Conservation (phyloP, 2,888 invertebrate species). For the Pammene aurita region DNA sequence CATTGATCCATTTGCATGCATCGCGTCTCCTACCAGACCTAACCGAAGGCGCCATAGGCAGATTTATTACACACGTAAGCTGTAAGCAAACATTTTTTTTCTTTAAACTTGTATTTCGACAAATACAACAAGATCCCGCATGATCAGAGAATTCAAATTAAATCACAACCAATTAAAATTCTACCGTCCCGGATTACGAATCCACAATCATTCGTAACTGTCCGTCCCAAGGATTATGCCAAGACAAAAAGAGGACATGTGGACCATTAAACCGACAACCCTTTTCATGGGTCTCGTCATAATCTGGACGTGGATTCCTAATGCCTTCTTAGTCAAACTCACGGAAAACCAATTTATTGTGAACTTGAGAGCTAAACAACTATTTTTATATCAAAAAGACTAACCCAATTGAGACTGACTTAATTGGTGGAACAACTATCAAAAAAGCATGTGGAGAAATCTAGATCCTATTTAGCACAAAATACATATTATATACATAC, state of each 20-base stretch:
- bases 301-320: slow-evolving; percentile 39
- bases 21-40: too few relatives aligned
- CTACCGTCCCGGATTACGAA: slow-evolving; percentile 30
- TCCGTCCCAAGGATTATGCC: slow-evolving; percentile 36
- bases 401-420: too few relatives aligned
- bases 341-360: not conserved
- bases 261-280: slow-evolving; percentile 58
- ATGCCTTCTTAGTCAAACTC: not conserved
- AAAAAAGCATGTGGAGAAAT: too few relatives aligned
- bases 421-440: too few relatives aligned
- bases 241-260: slow-evolving; percentile 52
- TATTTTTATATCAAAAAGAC: too few relatives aligned
- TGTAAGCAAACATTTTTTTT: not conserved
- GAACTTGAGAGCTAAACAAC: too few relatives aligned
- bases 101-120: not conserved
- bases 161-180: slow-evolving; percentile 35
- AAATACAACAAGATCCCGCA: slow-evolving; percentile 4
- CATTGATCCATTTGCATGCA: too few relatives aligned
- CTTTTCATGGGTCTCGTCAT: slow-evolving; percentile 59
- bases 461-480: too few relatives aligned
- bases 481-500: too few relatives aligned
- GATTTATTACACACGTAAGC: too few relatives aligned
- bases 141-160: slow-evolving; percentile 18
- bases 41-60: too few relatives aligned
- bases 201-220: slow-evolving; percentile 47